Base-by-base conservation (phyloP, 2,888 invertebrate species). In the Eulithis testata region DNA sequence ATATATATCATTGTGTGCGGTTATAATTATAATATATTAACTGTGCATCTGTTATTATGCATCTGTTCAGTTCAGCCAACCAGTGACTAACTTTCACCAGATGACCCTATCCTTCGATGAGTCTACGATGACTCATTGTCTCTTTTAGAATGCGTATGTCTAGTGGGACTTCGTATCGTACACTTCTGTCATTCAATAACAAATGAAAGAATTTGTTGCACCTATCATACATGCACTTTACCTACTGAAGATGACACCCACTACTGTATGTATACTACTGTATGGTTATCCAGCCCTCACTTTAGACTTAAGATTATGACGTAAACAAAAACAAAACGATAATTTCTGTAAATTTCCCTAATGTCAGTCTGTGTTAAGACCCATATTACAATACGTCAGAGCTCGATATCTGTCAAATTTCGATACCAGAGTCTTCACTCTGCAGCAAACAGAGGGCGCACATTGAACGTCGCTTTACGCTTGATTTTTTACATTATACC, bases 321-420 rank as follows among this genome's bases (percentile, higher is more conserved):
- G n/a, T 31, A 51, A 31, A 4, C 3, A 21, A 6, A 21, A 6
- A 3, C 11, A 3, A 56, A 9, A n/a, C 56, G 12, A 31, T 47
- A 6, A 36, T 45, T 45, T 56, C 55, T 56, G 31, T 47, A n/a
- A 45, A 31, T 54, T 54, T 21, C n/a, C 4, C 43, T 55, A 44
- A 21, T 11, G 5, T 14, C 40, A 53, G 40, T n/a, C n/a, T 6
- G 31, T 31, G 21, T 31, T 5, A 51, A 51, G 31, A 49, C 44
- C n/a, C n/a, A n/a, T n/a, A n/a, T 44, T 47, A 14, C 47, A n/a
- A n/a, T n/a, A n/a, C n/a, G n/a, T n/a, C n/a, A n/a, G n/a, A n/a
- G n/a, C n/a, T n/a, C n/a, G n/a, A n/a, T n/a, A n/a, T n/a, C n/a
- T n/a, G n/a, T n/a, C n/a, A n/a, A n/a, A n/a, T n/a, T n/a, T n/a